These are phyloP conservation scores for Chymomyza costata DNA, from an alignment of 1,140 invertebrate species.

Conservation along the genomic window DNA sequence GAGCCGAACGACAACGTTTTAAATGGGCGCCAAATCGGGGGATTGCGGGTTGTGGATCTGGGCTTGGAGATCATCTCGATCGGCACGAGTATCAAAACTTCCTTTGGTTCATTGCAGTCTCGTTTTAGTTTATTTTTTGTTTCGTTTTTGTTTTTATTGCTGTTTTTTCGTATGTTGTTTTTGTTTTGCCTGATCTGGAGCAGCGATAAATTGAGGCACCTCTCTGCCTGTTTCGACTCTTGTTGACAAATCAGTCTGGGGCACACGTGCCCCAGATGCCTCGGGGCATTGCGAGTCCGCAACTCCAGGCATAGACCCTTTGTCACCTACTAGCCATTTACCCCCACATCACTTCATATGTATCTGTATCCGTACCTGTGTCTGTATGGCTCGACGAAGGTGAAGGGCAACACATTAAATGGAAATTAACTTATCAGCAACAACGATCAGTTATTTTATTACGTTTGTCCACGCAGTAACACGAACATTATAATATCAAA, in stretches of 20 bases:
- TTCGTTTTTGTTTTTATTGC: constrained; percentile 26
- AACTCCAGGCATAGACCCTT: constrained; percentile 41
- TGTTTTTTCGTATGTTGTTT: constrained; percentile 13
- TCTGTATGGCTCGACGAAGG: constrained; percentile 12
- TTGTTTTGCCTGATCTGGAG: constrained; percentile 51
- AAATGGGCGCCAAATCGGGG: constrained; percentile 50
- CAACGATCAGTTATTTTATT: constrained; percentile 75
- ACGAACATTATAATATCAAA: constrained; percentile 75
- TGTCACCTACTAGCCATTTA: constrained; percentile 67
- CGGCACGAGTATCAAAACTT: constrained; percentile 24
- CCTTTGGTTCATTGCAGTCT: constrained; percentile 25
- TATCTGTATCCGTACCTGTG: constrained; percentile 1
- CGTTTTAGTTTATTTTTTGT: constrained; percentile 16
- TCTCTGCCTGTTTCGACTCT: constrained; percentile 52
- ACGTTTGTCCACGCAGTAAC: constrained; percentile 74
- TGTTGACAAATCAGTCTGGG: constrained; percentile 69
- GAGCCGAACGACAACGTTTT: constrained; percentile 49
- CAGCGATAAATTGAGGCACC: constrained; percentile 63
- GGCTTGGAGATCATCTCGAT: background rate
- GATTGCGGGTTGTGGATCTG: background rate
- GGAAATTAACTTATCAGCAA: constrained; percentile 75
- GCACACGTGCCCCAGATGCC: constrained; percentile 50
- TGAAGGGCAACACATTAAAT: constrained; percentile 72
- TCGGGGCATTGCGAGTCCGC: constrained; percentile 3
- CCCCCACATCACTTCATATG: constrained; percentile 33